Evolutionary conservation across 2,113 vertebrate genomes (phyloP).

Genomic region (Steatornis caripensis): DNA sequence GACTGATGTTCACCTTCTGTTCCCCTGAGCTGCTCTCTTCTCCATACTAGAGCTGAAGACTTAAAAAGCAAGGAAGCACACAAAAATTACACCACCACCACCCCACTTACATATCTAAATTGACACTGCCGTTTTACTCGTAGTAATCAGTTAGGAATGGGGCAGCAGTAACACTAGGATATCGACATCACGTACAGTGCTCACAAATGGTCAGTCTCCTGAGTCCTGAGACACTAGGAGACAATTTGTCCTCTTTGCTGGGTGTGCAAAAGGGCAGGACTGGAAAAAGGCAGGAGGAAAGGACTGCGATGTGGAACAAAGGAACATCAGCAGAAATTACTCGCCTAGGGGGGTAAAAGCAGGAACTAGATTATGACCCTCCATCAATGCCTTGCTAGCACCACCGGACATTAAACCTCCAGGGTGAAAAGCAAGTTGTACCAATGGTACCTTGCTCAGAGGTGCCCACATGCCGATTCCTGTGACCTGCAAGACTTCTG

Average conservation of each 20-base stretch:
- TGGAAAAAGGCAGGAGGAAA: background rate
- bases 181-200: background rate
- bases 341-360: background rate
- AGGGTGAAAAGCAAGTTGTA: background rate
- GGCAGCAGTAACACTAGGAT: background rate
- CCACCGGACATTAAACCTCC: background rate
- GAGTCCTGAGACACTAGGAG: background rate
- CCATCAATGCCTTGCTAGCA: background rate
- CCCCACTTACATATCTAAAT: background rate
- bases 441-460: background rate
- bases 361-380: background rate
- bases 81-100: background rate
- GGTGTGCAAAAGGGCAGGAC: background rate
- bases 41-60: background rate
- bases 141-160: background rate
- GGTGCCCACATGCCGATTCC: rapidly evolving
- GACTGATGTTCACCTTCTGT: background rate
- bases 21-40: background rate
- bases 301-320: background rate
- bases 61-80: background rate
- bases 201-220: background rate
- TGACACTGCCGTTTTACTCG: background rate
- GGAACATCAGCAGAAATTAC: background rate
- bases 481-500: background rate
- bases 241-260: background rate